Conservation (phyloP, 2,888 invertebrate species). For the Tanaodytes sp. region DNA sequence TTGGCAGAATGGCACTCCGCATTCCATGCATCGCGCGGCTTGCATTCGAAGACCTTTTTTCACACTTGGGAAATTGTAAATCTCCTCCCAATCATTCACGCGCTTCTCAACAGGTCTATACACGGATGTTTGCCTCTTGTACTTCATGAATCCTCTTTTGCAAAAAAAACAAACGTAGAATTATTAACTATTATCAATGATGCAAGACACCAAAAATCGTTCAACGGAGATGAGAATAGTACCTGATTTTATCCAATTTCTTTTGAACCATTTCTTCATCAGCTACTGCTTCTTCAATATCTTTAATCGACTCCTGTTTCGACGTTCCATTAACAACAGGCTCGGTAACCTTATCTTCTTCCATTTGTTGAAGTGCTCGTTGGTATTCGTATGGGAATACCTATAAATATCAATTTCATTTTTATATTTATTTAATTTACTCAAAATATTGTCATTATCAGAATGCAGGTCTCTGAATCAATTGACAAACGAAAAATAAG, state of each 20-base stretch:
- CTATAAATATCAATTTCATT: conserved; percentile 65
- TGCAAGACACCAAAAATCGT: too few relatives aligned
- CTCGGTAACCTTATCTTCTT: conserved; percentile 70
- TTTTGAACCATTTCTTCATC: conserved; percentile 85
- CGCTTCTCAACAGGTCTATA: conserved; percentile 91
- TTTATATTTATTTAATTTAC: neutral
- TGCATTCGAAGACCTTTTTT: conserved; percentile 91
- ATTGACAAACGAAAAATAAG: neutral
- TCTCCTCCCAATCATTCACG: conserved; percentile 96
- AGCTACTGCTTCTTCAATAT: conserved; percentile 91
- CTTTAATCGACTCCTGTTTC: conserved; percentile 75
- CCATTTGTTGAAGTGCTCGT: conserved; percentile 84
- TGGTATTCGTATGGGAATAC: conserved; percentile 99
- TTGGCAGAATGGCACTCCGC: conserved; percentile 99
- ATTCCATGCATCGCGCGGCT: conserved; percentile 98
- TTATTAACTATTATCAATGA: too few relatives aligned
- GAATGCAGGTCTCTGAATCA: too few relatives aligned
- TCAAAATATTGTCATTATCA: too few relatives aligned
- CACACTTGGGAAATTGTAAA: conserved; percentile 90
- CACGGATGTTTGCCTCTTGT: conserved; percentile 88
- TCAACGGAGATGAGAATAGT: too few relatives aligned
- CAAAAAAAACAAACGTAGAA: too few relatives aligned
- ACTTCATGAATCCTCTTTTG: conserved; percentile 94
- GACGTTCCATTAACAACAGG: conserved; percentile 70
- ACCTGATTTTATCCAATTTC: conserved; percentile 83